Evolutionary conservation across 2,797 vertebrate genomes (phyloP), one percentile per base, ranked within the genome.

Genomic region (Urophycis tenuis): DNA sequence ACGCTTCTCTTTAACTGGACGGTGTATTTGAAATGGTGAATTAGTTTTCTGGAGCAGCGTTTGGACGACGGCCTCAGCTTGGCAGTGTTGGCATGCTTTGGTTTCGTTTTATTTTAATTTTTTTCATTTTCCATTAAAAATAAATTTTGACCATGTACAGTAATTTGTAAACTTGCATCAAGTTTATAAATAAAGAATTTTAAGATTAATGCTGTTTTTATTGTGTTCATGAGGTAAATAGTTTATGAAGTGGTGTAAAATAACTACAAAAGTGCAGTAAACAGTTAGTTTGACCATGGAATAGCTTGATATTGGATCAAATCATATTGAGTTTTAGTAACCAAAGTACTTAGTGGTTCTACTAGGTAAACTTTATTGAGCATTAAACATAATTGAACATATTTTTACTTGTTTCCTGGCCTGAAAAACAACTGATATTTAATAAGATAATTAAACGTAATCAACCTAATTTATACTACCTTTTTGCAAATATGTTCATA

Each of bases 131-230:
- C 79, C 89, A 89, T 91, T 91, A 90, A 86, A 91, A 67, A 89
- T 85, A 89, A 79, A 90, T 89, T 93, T 94, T 95, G 94, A 94
- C 92, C 94, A 92, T 95, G 94, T 96, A 96, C 91, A 95, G 92
- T 94, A 95, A 95, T 96, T 96, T 98, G 95, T 98, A 97, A 99
- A 98, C 97, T 99, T 99, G 97, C 96, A 98, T 98, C 97, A 99
- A 98, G 97, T 98, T 99, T 98, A 98, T 99, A 92, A 95, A 95
- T 96, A 96, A 96, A 96, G 91, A 94, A 92, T 95, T 96, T 94
- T 94, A 94, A 90, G 93, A 95, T 85, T 89, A 85, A 85, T 72
- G 14, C 77, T 75, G 87, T 85, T 79, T 71, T 71, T 32, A 32
- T 33, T 33, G 17, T 70, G 12, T 30, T 70, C 4, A 14, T 32